These are phyloP conservation scores for Diadumene lineata DNA, from an alignment of 92 coral and sea anemone genomes.

Conservation along the genomic window DNA sequence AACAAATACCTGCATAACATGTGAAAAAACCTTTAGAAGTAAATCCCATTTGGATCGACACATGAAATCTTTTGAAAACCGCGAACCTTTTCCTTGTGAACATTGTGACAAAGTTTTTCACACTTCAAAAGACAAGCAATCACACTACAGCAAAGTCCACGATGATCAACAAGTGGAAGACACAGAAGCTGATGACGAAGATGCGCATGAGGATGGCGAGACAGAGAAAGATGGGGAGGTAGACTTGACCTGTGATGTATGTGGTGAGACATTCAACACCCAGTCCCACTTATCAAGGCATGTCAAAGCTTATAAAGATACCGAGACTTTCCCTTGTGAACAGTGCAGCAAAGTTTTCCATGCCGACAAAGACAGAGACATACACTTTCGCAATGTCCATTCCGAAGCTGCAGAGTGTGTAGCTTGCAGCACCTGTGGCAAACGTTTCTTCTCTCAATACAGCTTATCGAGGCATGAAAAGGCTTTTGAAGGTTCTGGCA, in stretches of 20 bases:
- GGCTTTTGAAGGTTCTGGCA: neutral
- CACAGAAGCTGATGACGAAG: no score
- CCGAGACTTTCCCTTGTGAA: constrained; percentile 18
- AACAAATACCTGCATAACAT: neutral
- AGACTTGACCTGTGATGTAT: neutral
- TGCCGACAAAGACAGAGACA: neutral
- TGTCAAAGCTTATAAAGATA: constrained; percentile 11
- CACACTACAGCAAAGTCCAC: constrained; percentile 1
- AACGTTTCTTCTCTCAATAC: neutral
- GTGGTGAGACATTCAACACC: constrained; percentile 17
- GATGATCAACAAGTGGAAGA: neutral
- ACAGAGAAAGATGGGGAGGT: no score
- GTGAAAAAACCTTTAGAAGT: constrained; percentile 23
- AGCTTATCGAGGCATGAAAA: neutral
- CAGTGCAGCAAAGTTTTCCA: constrained; percentile 25
- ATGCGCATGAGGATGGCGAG: no score
- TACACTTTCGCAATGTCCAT: constrained; percentile 4
- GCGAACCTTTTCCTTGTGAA: constrained; percentile 15
- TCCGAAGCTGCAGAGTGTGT: neutral
- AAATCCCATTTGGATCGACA: constrained; percentile 33
- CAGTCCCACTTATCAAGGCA: constrained; percentile 29
- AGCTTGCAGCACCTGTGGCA: constrained; percentile 10
- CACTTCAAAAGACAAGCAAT: neutral
- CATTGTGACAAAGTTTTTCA: constrained; percentile 27
- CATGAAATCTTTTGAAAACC: constrained; percentile 12